Evolutionary conservation across 2,888 invertebrate genomes (phyloP), one percentile per base, ranked within the genome.

Genomic region (Aphidoletes aphidimyza): DNA sequence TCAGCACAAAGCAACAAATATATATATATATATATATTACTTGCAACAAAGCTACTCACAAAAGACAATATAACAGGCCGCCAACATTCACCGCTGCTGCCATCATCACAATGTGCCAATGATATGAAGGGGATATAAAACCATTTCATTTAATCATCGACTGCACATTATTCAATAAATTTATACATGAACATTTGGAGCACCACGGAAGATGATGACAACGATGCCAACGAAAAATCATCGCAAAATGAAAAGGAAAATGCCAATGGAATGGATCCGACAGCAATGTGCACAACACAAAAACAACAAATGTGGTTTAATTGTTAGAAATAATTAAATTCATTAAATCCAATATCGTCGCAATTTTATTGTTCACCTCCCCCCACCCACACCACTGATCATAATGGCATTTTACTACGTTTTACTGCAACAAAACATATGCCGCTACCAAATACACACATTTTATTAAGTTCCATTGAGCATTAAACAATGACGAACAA

Each of bases 261-360:
- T 11, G 22, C 30, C 8, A n/a, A 54, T n/a, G 22, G n/a, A 8
- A n/a, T 37, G 5, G n/a, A 37, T 0, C 6, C 37, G 19, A 37
- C n/a, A 36, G 37, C 6, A 11, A 78, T 9, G 36, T 36, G 5
- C 9, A 59, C 59, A 69, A 34, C 34, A 69, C 11, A 81, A 37
- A 37, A n/a, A 22, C n/a, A 81, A 81, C 36, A 81, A n/a, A 37
- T 19, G 36, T 37, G 37, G 37, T 81, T 81, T 81, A 81, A 81
- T 81, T 37, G 37, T 81, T 37, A 22, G 37, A n/a, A 37, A 81
- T 81, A 81, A 81, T 81, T 81, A 81, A 81, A 81, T 81, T 81
- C 81, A 81, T 81, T 81, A 81, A 81, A 81, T 81, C 81, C 81
- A 81, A 81, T 81, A 81, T 37, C 37, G 37, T 81, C 22, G 81